Base-by-base conservation (phyloP, 1,140 invertebrate genomes). In the Drosophila parabipectinata region DNA sequence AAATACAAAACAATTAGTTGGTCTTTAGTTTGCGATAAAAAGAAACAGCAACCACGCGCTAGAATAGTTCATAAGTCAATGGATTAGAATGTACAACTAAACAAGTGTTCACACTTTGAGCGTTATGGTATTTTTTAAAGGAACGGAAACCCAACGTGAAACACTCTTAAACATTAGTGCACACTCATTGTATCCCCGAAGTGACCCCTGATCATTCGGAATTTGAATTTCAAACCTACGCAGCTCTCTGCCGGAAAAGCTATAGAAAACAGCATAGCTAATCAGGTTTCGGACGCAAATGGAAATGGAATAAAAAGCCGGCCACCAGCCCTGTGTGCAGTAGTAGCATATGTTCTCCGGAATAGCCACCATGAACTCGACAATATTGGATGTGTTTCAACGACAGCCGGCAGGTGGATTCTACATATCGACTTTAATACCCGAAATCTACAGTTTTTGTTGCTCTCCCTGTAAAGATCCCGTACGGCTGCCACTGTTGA, bases 401-500 rank as follows among this genome's bases (percentile, higher is more conserved):
- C 24, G 6, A n/a, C 7, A 7, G 1, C 63, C 73, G 1, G 48
- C 48, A 32, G 77, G 77, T 79, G 1, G 1, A 14, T 3, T 0
- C 0, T 6, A 28, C 26, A 5, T 6, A 7, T 28, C 6, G 5
- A 28, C 26, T 5, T 28, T 28, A 0, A 2, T 7, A 14, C 1
- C 8, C 3, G 0, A 21, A n/a, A 41, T 2, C 21, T n/a, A 2
- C 1, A 45, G 15, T 18, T 45, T 44, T 6, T 44, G 4, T 6
- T 14, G 3, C 48, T 28, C 8, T 37, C 10, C 26, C 4, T 44
- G 6, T 4, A 7, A 12, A 74, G 69, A 73, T 64, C 51, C 51
- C 1, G 24, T 24, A 1, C 4, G 8, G 4, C 0, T 64, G 9
- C 94, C 96, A 56, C 90, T 98, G 12, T 94, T 96, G 90, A 93